Evolutionary conservation across 2,888 invertebrate genomes (phyloP).

Genomic region (Sarcophaga subvicina): DNA sequence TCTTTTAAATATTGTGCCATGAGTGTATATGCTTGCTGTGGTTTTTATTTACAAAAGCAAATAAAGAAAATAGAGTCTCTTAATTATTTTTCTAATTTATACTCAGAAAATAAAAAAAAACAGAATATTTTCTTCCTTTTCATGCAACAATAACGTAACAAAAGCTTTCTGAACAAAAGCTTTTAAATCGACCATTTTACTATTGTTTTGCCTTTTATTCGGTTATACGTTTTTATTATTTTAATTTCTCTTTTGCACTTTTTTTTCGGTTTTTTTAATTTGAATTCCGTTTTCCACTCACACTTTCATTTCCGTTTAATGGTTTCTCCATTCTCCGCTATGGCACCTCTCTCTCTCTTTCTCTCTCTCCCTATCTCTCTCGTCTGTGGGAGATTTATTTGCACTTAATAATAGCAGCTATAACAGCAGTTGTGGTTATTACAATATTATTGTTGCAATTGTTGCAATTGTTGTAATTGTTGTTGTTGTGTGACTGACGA

Average conservation of each 20-base stretch:
- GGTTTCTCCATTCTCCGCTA: background rate
- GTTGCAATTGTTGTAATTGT: conserved; percentile 26
- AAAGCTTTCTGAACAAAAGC: conserved; percentile 54
- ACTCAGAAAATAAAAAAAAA: conserved; percentile 5
- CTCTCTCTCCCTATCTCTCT: background rate
- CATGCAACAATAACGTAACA: conserved; percentile 7
- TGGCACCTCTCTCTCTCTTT: background rate
- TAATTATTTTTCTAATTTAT: conserved; percentile 53
- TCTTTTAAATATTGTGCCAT: too few species aligned
- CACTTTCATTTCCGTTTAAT: conserved; percentile 59
- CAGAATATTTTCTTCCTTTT: conserved; percentile 8
- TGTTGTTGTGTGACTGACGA: background rate
- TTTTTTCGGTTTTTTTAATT: conserved; percentile 28
- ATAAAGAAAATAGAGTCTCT: background rate
- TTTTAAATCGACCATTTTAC: conserved; percentile 5
- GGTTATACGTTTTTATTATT: conserved; percentile 1
- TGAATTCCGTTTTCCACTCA: conserved; percentile 62
- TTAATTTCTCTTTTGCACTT: conserved; percentile 31
- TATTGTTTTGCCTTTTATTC: conserved; percentile 10
- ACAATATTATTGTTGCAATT: conserved; percentile 34
- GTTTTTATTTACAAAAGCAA: too few species aligned
- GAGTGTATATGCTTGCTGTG: too few species aligned
- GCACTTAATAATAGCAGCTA: conserved; percentile 42
- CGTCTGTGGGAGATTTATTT: conserved; percentile 42
- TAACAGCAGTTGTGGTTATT: conserved; percentile 35